Percentiles rank a stretch among this genome's conserved stretches.
Evolutionary conservation across 2,888 invertebrate genomes (phyloP).

Genomic region (Amphipoea oculea): DNA sequence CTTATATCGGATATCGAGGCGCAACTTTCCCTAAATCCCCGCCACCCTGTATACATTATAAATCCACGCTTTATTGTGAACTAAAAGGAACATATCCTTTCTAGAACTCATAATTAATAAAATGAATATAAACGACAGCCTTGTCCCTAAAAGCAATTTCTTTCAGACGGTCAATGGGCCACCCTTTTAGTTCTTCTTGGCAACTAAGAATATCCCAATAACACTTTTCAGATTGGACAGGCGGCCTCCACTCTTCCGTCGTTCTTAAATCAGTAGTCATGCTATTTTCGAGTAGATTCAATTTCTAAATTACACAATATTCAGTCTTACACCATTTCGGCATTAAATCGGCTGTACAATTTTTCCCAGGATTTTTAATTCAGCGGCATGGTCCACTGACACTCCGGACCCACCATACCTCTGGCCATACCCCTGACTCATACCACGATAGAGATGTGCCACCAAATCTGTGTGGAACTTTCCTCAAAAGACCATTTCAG

Average conservation of each 20-base stretch:
- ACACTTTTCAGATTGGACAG: not conserved
- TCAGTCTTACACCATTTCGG: not conserved
- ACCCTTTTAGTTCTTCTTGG: slow-evolving; percentile 32
- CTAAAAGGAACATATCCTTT: not conserved
- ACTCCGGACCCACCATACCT: too few relatives aligned
- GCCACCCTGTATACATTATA: too few relatives aligned
- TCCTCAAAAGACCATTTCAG: not conserved
- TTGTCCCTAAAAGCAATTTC: slow-evolving; percentile 32
- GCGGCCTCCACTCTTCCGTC: not conserved
- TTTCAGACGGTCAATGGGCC: slow-evolving; percentile 12
- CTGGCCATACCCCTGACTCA: too few relatives aligned
- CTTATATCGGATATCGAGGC: too few relatives aligned
- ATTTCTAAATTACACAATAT: not conserved
- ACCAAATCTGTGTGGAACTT: not conserved
- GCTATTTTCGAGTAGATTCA: not conserved
- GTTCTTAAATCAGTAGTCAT: not conserved
- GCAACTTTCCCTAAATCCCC: too few relatives aligned
- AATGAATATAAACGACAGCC: slow-evolving; percentile 16
- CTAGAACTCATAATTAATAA: not conserved
- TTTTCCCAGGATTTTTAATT: not conserved
- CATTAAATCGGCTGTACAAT: not conserved
- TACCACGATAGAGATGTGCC: too few relatives aligned
- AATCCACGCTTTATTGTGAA: not conserved
- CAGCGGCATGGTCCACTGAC: not conserved
- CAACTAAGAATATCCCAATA: slow-evolving; percentile 18